phyloP scores from a whole-genome alignment of 2,113 vertebrate species.

The Pteruthius melanotis region DNA sequence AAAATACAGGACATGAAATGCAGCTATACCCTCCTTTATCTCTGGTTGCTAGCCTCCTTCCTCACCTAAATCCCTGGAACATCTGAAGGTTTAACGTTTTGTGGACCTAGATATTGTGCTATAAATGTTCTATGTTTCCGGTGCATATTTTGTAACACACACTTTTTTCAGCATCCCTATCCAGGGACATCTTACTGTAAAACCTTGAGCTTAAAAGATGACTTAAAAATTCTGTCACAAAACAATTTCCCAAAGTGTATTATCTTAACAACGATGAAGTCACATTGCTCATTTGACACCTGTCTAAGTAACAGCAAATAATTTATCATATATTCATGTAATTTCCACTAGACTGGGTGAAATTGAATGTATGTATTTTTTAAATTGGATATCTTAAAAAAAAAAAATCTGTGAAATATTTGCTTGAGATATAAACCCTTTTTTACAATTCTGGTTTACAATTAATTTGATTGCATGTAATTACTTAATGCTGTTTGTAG shows the following conservation, averaged over 20 bases:
- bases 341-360: background rate
- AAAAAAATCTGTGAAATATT: background rate
- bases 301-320: background rate
- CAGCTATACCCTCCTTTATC: background rate
- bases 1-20: background rate
- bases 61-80: background rate
- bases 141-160: background rate
- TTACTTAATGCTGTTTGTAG: background rate
- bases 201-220: background rate
- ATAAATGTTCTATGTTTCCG: background rate
- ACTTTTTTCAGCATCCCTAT: background rate
- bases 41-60: background rate
- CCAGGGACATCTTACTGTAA: background rate
- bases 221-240: background rate
- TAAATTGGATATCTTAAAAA: background rate
- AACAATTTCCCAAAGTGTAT: background rate
- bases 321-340: background rate
- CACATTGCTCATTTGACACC: background rate
- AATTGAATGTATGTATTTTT: background rate
- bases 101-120: background rate
- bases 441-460: background rate
- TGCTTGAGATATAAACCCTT: background rate
- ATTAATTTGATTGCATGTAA: background rate
- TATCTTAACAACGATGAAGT: background rate
- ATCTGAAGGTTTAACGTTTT: background rate